Conservation (phyloP, 2,113 vertebrate genomes). For the Sinocyclocheilus grahami region DNA sequence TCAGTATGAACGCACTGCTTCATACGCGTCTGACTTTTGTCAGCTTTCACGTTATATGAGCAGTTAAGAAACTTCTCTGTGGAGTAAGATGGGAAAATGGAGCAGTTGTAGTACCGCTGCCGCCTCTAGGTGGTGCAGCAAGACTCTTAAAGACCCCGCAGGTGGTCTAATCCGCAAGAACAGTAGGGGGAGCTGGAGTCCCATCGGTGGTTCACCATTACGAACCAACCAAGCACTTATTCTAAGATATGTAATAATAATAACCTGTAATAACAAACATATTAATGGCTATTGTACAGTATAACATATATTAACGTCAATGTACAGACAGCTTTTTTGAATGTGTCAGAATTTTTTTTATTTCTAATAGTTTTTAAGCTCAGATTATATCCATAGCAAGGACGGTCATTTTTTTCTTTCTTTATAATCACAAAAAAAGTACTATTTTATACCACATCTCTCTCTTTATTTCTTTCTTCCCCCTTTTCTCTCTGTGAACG, state of each 20-base stretch:
- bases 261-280: slow-evolving; percentile 43
- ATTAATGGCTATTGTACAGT: slow-evolving; percentile 43
- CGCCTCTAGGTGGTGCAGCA: slow-evolving; percentile 26
- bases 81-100: neutral
- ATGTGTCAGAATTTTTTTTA: slow-evolving; percentile 8
- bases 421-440: neutral
- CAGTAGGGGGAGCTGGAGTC: neutral
- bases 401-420: neutral
- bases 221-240: slow-evolving; percentile 39
- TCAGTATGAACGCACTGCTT: slow-evolving; percentile 3
- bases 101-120: slow-evolving; percentile 25
- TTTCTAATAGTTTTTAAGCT: slow-evolving; percentile 33
- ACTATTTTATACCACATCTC: neutral
- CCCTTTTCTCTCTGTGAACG: neutral
- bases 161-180: slow-evolving; percentile 1
- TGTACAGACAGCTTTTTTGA: slow-evolving; percentile 46
- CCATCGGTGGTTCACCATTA: slow-evolving; percentile 12
- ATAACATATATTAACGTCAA: slow-evolving; percentile 45
- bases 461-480: neutral
- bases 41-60: neutral
- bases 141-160: slow-evolving; percentile 6
- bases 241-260: slow-evolving; percentile 41
- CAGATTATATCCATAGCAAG: slow-evolving; percentile 21
- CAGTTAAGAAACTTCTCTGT: slow-evolving; percentile 2
- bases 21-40: neutral